Conservation (phyloP, 1,140 invertebrate genomes). For the Habropoda laboriosa region DNA sequence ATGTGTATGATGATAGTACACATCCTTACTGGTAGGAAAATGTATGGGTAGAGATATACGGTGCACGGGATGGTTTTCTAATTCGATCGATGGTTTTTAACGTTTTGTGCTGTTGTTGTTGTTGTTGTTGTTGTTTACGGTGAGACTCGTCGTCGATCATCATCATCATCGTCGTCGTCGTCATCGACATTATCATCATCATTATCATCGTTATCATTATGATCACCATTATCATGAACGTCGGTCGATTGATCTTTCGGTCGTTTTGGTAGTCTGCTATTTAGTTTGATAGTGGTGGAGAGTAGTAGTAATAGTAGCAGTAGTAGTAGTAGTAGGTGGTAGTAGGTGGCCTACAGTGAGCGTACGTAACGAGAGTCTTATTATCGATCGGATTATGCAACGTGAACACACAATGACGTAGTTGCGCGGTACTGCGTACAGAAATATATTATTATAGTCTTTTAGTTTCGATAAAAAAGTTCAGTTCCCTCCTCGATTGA, state of each 20-base stretch:
- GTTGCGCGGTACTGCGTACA: conserved; percentile 81
- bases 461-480: conserved; percentile 83
- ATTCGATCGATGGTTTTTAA: no score
- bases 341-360: conserved; percentile 74
- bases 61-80: no score
- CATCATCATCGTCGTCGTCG: neutral
- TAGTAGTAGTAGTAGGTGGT: conserved; percentile 64
- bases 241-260: conserved; percentile 60
- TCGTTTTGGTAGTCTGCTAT: conserved; percentile 56
- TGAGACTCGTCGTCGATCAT: conserved; percentile 41
- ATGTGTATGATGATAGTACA: no score
- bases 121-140: conserved; percentile 9
- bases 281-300: conserved; percentile 54
- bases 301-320: conserved; percentile 59
- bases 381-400: conserved; percentile 82
- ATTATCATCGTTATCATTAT: conserved; percentile 19
- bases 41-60: no score
- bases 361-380: conserved; percentile 80
- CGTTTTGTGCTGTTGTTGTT: conserved; percentile 6
- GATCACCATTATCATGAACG: conserved; percentile 49
- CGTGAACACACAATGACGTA: conserved; percentile 82
- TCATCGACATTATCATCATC: conserved; percentile 1
- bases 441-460: conserved; percentile 83
- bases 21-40: no score
- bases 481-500: conserved; percentile 81